phyloP scores from a whole-genome alignment of 2,113 vertebrate species.

The Bufo bufo region DNA sequence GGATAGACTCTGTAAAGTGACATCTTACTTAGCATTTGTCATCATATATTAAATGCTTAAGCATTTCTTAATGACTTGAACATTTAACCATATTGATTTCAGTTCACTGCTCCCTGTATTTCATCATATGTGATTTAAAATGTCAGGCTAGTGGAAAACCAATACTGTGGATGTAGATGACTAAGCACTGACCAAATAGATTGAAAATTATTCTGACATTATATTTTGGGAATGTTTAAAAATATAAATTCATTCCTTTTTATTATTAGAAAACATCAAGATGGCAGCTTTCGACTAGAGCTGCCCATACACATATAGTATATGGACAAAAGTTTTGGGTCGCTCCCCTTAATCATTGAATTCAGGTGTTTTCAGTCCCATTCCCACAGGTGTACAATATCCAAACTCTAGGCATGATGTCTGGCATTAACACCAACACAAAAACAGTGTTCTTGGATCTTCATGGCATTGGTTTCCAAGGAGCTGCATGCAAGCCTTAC shows the following conservation, averaged over 20 bases:
- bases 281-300: not conserved
- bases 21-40: conserved; percentile 34
- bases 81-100: conserved; percentile 44
- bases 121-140: conserved; percentile 35
- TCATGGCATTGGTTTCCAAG: too few species aligned
- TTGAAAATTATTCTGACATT: not conserved
- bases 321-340: too few species aligned
- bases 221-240: not conserved
- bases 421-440: too few species aligned
- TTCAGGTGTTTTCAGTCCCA: too few species aligned
- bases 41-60: conserved; percentile 36
- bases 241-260: not conserved
- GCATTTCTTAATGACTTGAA: conserved; percentile 30
- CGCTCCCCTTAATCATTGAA: too few species aligned
- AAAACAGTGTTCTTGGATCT: too few species aligned
- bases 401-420: too few species aligned
- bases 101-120: conserved; percentile 28
- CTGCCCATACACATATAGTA: too few species aligned
- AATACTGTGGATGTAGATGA: not conserved
- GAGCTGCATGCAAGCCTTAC: too few species aligned
- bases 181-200: not conserved
- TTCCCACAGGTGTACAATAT: too few species aligned
- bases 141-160: not conserved
- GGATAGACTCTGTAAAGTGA: not conserved
- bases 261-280: not conserved